Conservation (phyloP, 2,113 vertebrate genomes). For the Caranx ignobilis region DNA sequence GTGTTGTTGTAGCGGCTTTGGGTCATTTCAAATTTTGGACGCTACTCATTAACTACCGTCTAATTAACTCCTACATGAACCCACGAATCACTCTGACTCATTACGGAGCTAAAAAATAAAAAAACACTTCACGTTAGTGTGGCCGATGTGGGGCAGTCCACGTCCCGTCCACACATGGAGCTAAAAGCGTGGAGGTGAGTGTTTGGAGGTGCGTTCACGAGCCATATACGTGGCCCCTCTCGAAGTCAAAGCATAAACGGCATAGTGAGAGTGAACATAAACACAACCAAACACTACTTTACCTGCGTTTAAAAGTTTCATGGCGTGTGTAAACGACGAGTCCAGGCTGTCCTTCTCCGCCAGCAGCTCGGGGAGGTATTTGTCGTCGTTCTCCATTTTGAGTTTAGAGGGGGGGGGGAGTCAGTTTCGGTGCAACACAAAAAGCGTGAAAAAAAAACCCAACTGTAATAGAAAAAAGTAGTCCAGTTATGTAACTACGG, state of each 20-base stretch:
- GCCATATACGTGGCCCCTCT: not conserved
- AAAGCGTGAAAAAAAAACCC: slow-evolving; percentile 31
- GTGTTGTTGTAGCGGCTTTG: not conserved
- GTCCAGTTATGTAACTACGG: slow-evolving; percentile 73
- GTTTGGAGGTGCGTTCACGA: not conserved
- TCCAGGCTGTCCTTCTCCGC: slow-evolving; percentile 94
- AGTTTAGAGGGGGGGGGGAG: slow-evolving; percentile 38
- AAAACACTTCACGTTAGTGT: not conserved
- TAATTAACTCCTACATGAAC: not conserved
- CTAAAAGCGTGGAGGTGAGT: slow-evolving; percentile 3
- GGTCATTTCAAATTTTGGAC: not conserved
- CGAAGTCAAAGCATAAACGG: not conserved
- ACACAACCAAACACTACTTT: slow-evolving; percentile 57
- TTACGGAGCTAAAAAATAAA: not conserved
- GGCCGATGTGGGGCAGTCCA: slow-evolving; percentile 1
- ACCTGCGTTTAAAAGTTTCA: slow-evolving; percentile 95
- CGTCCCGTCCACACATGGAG: slow-evolving; percentile 48
- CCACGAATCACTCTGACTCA: not conserved
- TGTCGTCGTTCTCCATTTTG: slow-evolving; percentile 92
- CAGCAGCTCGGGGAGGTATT: slow-evolving; percentile 93
- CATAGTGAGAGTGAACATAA: not conserved
- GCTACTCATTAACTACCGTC: not conserved
- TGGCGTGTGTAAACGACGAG: slow-evolving; percentile 92
- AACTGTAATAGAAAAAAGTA: slow-evolving; percentile 59
- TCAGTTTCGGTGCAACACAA: slow-evolving; percentile 57